phyloP scores from a whole-genome alignment of 2,888 invertebrate genomes.

The Polydesmus complanatus region DNA sequence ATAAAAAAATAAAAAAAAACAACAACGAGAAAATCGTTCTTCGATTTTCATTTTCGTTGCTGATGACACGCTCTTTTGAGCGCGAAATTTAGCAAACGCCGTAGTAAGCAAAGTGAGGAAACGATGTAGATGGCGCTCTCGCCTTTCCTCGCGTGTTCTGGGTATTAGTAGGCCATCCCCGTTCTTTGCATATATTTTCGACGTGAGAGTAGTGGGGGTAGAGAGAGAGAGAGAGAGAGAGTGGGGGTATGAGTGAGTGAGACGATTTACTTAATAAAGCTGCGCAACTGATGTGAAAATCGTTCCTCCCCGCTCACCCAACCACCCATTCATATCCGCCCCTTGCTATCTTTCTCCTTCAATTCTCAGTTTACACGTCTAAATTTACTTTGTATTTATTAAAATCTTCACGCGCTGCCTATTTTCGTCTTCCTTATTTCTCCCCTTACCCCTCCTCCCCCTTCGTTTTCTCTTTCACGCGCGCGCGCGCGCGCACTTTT shows the following conservation, averaged over 20 bases:
- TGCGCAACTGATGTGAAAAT: not conserved
- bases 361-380: not conserved
- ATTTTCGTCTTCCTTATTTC: too few relatives aligned
- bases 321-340: too few relatives aligned
- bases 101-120: not conserved
- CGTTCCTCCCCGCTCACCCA: not conserved
- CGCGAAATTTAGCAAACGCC: not conserved
- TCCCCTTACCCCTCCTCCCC: too few relatives aligned
- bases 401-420: not conserved
- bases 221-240: too few relatives aligned
- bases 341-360: too few relatives aligned
- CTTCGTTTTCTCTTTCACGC: too few relatives aligned
- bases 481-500: too few relatives aligned
- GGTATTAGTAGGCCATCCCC: not conserved
- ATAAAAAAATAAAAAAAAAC: not conserved
- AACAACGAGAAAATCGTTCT: not conserved
- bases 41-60: not conserved
- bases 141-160: too few relatives aligned
- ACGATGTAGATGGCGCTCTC: not conserved
- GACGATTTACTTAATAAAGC: not conserved
- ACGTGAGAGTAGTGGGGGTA: not conserved
- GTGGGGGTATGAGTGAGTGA: too few relatives aligned
- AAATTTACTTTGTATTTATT: not conserved
- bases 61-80: not conserved
- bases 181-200: not conserved